A percentile compares a stretch with the other conserved stretches of the same genome.
Evolutionary conservation across 2,797 vertebrate species (phyloP).

Genomic region (Eulemur rubriventer): DNA sequence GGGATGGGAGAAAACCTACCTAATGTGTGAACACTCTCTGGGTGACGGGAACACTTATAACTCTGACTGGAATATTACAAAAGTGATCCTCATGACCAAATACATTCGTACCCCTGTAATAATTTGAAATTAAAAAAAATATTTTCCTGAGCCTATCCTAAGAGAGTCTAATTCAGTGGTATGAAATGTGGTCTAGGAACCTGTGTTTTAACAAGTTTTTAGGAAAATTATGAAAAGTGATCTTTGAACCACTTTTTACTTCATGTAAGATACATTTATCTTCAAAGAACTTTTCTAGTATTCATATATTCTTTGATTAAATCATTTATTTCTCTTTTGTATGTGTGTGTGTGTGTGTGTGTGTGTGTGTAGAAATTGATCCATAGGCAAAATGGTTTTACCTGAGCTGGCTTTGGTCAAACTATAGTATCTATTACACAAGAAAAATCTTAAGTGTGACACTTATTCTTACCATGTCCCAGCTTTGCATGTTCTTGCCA

Average conservation of each 20-base stretch:
- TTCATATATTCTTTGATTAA: not conserved
- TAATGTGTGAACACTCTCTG: too few species aligned
- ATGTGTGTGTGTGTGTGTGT: not conserved
- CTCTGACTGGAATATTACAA: too few species aligned
- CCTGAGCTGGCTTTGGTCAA: not conserved
- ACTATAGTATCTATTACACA: not conserved
- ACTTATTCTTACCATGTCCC: not conserved
- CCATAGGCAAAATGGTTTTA: not conserved
- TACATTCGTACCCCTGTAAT: too few species aligned
- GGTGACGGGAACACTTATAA: too few species aligned
- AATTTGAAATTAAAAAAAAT: too few species aligned
- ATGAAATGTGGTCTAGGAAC: not conserved
- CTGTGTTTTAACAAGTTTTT: not conserved
- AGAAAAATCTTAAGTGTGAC: not conserved
- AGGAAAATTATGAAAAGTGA: not conserved
- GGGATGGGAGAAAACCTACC: too few species aligned
- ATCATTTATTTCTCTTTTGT: not conserved
- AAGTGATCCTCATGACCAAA: too few species aligned
- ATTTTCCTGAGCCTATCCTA: too few species aligned
- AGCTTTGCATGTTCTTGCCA: not conserved
- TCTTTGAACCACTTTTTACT: not conserved
- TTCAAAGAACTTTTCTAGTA: not conserved
- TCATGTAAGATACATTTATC: too few species aligned
- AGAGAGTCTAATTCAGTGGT: not conserved
- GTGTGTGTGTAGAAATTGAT: too few species aligned